Base-by-base conservation (phyloP, 2,797 vertebrate species). In the Carduelis carduelis region DNA sequence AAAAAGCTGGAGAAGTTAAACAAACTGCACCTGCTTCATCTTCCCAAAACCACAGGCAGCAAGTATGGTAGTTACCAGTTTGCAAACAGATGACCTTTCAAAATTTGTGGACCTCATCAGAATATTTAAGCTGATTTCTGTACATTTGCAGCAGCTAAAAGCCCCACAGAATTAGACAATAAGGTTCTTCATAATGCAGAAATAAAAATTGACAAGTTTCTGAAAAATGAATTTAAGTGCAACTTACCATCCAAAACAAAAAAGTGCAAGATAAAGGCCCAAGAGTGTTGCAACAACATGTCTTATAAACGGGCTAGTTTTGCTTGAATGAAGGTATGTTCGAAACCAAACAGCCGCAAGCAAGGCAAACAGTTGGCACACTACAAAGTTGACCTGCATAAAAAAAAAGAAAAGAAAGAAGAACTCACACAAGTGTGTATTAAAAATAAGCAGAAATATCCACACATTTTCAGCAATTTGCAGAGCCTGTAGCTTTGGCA, bases 211-310 rank as follows among this genome's bases (percentile, higher is more conserved):
- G 23, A 39, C 9, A 34, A 46, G 27, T 37, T 35, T 12, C 24
- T 28, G 43, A 75, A 44, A 87, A 90, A 30, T 41, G 3, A 89
- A 79, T 66, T 44, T 18, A 83, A 87, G 32, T 50, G 70, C 28
- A 90, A 98, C 99, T 99, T 98, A 99, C 99, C 99, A 99, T 98
- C 99, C 99, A 93, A 99, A 99, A 98, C 99, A 99, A 98, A 99
- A 99, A 96, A 99, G 98, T 95, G 99, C 99, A 98, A 99, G 98
- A 97, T 99, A 99, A 98, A 99, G 98, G 97, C 99, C 99, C 98
- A 99, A 97, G 89, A 99, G 98, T 27, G 99, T 99, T 89, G 99
- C 99, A 94, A 99, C 99, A 95, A 99, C 98, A 97, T 99, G 99
- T 95, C 99, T 98, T 98, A 99, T 98, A 97, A 99, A 99, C 49